Conservation (phyloP, 92 coral and sea anemone species). For the Anthopleura xanthogrammica region DNA sequence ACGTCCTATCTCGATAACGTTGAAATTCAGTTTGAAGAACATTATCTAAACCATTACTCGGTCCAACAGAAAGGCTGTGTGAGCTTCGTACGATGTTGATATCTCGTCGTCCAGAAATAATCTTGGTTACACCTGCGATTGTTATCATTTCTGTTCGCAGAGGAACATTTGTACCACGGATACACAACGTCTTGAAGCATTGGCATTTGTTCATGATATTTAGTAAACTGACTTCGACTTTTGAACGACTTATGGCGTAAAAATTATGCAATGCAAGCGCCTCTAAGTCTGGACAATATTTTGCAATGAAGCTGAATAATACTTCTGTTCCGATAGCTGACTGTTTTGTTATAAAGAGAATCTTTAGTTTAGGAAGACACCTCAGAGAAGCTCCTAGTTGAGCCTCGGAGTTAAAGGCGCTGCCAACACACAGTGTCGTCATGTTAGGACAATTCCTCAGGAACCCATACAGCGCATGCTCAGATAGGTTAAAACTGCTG, state of each 20-base stretch:
- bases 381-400: constrained; percentile 57
- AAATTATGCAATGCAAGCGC: constrained; percentile 70
- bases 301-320: constrained; percentile 48
- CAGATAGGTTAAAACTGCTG: constrained; percentile 72
- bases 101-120: constrained; percentile 47
- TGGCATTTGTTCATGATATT: constrained; percentile 51
- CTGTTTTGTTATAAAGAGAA: constrained; percentile 72
- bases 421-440: constrained; percentile 68
- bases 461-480: constrained; percentile 52
- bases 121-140: constrained; percentile 57
- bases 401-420: constrained; percentile 58
- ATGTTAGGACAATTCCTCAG: constrained; percentile 46
- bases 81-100: constrained; percentile 64
- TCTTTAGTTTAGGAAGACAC: constrained; percentile 52
- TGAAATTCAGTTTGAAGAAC: constrained; percentile 25
- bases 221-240: constrained; percentile 64
- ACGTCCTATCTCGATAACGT: not conserved
- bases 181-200: constrained; percentile 49
- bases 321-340: constrained; percentile 66
- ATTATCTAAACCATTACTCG: constrained; percentile 56
- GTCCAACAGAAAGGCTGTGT: constrained; percentile 53
- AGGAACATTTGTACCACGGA: constrained; percentile 79
- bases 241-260: constrained; percentile 59
- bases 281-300: constrained; percentile 53
- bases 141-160: constrained; percentile 62